A percentile compares a stretch with the other conserved stretches of the same genome.
phyloP scores from a whole-genome alignment of 2,797 vertebrate species.

The Helostoma temminkii region DNA sequence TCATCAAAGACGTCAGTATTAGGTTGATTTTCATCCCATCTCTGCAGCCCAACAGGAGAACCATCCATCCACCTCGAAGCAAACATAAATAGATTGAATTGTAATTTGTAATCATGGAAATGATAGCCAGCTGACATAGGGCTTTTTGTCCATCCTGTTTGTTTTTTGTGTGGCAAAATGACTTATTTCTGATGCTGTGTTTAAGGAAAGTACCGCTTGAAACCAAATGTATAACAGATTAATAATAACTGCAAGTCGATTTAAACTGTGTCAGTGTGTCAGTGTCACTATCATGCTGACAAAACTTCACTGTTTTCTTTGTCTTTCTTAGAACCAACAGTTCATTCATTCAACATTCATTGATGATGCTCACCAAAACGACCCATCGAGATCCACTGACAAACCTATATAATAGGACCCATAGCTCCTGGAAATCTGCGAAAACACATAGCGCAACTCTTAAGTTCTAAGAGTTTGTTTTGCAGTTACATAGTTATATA shows the following conservation, averaged over 20 bases:
- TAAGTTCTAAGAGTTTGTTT: not conserved
- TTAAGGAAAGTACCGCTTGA: too few species aligned
- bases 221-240: too few species aligned
- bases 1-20: constrained; percentile 54
- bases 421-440: constrained; percentile 56
- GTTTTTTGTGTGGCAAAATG: constrained; percentile 5
- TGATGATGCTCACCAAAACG: constrained; percentile 84
- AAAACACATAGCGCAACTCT: constrained; percentile 8
- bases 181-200: too few species aligned
- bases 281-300: not conserved
- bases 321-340: not conserved
- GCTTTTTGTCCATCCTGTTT: not conserved
- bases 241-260: too few species aligned
- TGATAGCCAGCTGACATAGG: not conserved
- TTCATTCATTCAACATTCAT: not conserved
- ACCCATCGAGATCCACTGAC: constrained; percentile 88
- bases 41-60: constrained; percentile 46
- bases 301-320: not conserved
- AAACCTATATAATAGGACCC: constrained; percentile 87
- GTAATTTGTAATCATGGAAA: not conserved
- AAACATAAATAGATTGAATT: constrained; percentile 5
- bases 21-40: constrained; percentile 78
- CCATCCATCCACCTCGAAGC: constrained; percentile 77
- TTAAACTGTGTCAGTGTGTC: not conserved
- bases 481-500: not conserved